These are phyloP conservation scores for Pelobates fuscus DNA, from an alignment of 2,113 vertebrate species.

Conservation along the genomic window DNA sequence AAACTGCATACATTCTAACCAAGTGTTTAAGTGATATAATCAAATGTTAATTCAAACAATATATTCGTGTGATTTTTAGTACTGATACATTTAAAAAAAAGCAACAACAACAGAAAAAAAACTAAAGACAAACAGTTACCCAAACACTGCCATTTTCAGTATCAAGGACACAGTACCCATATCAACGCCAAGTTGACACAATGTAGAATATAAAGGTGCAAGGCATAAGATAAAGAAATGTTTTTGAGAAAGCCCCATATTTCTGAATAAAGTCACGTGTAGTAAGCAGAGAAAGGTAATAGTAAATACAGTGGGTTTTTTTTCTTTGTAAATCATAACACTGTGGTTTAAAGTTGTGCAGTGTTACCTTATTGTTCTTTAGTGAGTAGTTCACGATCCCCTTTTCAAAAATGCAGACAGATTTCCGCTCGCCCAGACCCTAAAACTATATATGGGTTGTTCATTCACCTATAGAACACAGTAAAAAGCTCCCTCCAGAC, in stretches of 20 bases:
- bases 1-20: no score
- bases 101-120: no score
- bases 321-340: not conserved
- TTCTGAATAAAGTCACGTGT: constrained; percentile 2
- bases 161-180: constrained; percentile 41
- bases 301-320: not conserved
- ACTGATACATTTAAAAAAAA: no score
- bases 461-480: constrained; percentile 44
- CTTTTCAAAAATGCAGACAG: constrained; percentile 43
- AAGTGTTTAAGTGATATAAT: no score
- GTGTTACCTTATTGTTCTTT: constrained; percentile 24
- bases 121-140: no score
- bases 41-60: no score
- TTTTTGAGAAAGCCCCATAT: not conserved
- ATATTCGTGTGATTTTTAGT: no score
- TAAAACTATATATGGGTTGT: constrained; percentile 46
- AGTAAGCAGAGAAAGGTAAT: not conserved
- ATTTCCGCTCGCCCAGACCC: constrained; percentile 40
- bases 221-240: not conserved
- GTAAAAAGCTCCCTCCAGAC: constrained; percentile 49
- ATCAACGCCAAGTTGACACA: constrained; percentile 49
- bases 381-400: constrained; percentile 40
- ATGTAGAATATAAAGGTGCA: constrained; percentile 8
- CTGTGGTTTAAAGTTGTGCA: not conserved
- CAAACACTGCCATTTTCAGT: constrained; percentile 5